A percentile compares a stretch with the other conserved stretches of the same genome.
Conservation (phyloP, 2,888 invertebrate genomes). For the Drosophila nr. fundita region DNA sequence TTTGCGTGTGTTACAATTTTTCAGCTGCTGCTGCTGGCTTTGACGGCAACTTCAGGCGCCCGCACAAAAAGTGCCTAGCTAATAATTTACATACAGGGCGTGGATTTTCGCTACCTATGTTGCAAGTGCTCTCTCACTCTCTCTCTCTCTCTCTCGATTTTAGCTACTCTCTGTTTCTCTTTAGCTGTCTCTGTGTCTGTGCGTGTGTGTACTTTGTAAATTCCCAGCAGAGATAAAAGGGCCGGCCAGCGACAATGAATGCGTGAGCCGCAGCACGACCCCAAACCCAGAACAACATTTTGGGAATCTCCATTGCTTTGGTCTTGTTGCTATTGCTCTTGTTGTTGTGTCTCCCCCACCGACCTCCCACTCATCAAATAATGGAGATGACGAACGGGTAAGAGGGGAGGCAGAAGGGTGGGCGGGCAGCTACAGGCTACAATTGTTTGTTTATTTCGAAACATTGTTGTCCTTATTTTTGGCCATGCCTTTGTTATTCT, state of each 20-base stretch:
- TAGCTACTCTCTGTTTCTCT: constrained; percentile 8
- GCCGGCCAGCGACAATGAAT: constrained; percentile 62
- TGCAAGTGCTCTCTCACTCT: constrained; percentile 16
- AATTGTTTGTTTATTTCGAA: constrained; percentile 80
- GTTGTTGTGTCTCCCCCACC: constrained; percentile 5
- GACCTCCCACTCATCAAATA: background rate
- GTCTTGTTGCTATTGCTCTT: constrained; percentile 35
- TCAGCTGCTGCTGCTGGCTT: constrained; percentile 60
- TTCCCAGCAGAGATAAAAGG: constrained; percentile 62
- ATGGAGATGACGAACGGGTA: background rate
- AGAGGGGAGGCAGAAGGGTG: background rate
- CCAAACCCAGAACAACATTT: constrained; percentile 39
- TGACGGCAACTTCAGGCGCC: constrained; percentile 69
- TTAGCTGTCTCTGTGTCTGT: constrained; percentile 13
- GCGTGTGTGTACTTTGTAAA: constrained; percentile 33
- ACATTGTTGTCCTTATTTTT: constrained; percentile 79
- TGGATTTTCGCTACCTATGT: constrained; percentile 74
- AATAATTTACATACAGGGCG: constrained; percentile 83
- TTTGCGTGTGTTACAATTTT: constrained; percentile 47
- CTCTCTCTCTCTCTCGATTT: constrained; percentile 13
- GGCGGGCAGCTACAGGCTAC: constrained; percentile 54
- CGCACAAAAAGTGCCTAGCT: constrained; percentile 78
- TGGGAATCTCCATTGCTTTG: constrained; percentile 38
- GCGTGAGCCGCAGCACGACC: constrained; percentile 41
- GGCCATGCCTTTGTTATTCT: constrained; percentile 70